phyloP scores from a whole-genome alignment of 2,888 invertebrate genomes.

The Nezara viridula region DNA sequence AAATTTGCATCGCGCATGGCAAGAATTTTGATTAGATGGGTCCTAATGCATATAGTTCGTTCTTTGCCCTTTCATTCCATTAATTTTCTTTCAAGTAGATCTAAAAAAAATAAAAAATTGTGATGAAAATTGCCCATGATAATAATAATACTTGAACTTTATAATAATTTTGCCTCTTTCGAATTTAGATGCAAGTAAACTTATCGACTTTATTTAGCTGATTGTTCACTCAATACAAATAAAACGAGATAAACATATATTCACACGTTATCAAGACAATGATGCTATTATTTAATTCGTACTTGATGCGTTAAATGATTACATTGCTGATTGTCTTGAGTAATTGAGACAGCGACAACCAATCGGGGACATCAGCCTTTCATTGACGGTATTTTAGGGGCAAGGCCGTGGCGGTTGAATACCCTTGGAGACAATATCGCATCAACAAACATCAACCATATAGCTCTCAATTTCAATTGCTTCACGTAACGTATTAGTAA shows the following conservation, averaged over 20 bases:
- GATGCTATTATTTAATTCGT: background rate
- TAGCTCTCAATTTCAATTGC: background rate
- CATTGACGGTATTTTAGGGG: background rate
- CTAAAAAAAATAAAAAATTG: too few relatives aligned
- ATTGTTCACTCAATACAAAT: background rate
- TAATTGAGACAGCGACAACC: background rate
- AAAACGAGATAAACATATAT: background rate
- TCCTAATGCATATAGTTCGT: too few relatives aligned
- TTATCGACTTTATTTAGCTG: background rate
- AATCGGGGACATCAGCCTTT: background rate
- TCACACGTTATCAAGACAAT: background rate
- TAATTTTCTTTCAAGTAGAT: too few relatives aligned
- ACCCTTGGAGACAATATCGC: background rate
- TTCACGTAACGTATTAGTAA: too few relatives aligned
- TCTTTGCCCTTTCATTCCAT: too few relatives aligned
- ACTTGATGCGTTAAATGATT: background rate
- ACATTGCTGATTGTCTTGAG: constrained; percentile 7
- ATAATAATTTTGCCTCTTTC: too few relatives aligned
- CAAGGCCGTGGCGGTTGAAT: constrained; percentile 22
- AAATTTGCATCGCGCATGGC: too few relatives aligned
- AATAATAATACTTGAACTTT: too few relatives aligned
- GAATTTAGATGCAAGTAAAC: too few relatives aligned
- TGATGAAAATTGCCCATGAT: too few relatives aligned
- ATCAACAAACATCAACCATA: background rate
- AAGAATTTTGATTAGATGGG: too few relatives aligned